Base-by-base conservation (phyloP, 2,797 vertebrate species). In the Ficedula albicollis region DNA sequence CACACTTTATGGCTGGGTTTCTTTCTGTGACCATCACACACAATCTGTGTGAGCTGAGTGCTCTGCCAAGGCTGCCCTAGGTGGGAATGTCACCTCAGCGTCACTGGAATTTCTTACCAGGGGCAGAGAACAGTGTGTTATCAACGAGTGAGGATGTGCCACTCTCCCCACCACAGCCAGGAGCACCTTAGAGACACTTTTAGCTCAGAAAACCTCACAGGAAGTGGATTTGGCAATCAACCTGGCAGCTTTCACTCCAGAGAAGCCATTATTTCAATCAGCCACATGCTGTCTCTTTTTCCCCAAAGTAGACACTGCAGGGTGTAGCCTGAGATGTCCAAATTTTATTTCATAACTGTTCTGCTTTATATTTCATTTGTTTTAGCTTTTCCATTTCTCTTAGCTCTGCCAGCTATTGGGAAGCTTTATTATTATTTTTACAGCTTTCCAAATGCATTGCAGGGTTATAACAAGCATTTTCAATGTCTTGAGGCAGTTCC, bases 381-480 rank as follows among this genome's bases (percentile, higher is more conserved):
- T 34, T 89, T 58, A 84, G 13, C 29, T 77, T 34, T 55, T 49
- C 30, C 51, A 34, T 41, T 74, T 60, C 13, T 68, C 38, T 52
- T 17, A 68, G 63, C 34, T 54, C 29, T 62, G 30, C 20, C 55
- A 77, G 55, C 30, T 54, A 29, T 30, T 46, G 39, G 46, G 55
- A 69, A 69, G 63, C 7, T 80, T 67, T 87, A 64, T 89, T 91
- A 72, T 81, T 78, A 85, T 89, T 85, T 92, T 87, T 83, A 44
- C 26, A 78, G 49, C 29, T 66, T 83, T 62, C 46, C 49, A 68
- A 93, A 72, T 41, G 22, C 29, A 22, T 77, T 76, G 15, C 34
- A 82, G 43, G 32, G 48, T 6, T 77, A 29, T 54, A 80, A 54
- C 15, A 94, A 87, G 27, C 14, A 38, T 72, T 92, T 90, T 51